Evolutionary conservation across 1,140 invertebrate species (phyloP), one percentile per base, ranked within the genome.

Genomic region (Lepidurus packardi): DNA sequence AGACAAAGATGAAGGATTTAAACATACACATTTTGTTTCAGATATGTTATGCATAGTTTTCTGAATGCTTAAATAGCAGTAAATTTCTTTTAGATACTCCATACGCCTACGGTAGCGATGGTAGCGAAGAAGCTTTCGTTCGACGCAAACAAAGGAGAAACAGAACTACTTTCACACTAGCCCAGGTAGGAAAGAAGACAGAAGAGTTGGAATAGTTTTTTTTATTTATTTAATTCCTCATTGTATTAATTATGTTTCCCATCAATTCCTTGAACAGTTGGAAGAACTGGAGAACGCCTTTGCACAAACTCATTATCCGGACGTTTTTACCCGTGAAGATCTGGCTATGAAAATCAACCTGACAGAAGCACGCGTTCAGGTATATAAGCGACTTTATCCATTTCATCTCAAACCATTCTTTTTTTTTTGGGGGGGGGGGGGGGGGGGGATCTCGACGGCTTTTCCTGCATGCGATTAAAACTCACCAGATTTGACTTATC

Each of bases 291-390:
- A 98, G 87, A 97, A 94, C 82, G 96, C 96, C 74, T 99, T 99
- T 85, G 92, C 94, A 77, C 94, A 97, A 85, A 98, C 97, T 34
- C 97, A 99, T 85, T 99, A 99, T 85, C 97, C 97, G 8, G 97
- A 98, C 44, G 78, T 79, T 13, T 98, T 98, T 87, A 98, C 95
- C 1, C 88, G 97, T 82, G 96, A 98, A 86, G 96, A 98, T 86
- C 88, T 98, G 74, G 96, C 97, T n/a, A 95, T 97, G 91, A 96
- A 98, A 88, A 98, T 98, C 83, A 97, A 97, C 86, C 89, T 98
- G 78, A 98, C 97, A 0, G 97, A 98, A 87, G 96, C 96, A 5
- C 89, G 97, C 86, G 96, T 98, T 53, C 97, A 98, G 92, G 96
- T 98, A 85, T 87, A 3, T 44, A 74, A 75, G 7, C 44, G 21